A percentile compares a stretch with the other conserved stretches of the same genome.
Evolutionary conservation across 1,140 invertebrate species (phyloP).

Genomic region (Orussus abietinus): DNA sequence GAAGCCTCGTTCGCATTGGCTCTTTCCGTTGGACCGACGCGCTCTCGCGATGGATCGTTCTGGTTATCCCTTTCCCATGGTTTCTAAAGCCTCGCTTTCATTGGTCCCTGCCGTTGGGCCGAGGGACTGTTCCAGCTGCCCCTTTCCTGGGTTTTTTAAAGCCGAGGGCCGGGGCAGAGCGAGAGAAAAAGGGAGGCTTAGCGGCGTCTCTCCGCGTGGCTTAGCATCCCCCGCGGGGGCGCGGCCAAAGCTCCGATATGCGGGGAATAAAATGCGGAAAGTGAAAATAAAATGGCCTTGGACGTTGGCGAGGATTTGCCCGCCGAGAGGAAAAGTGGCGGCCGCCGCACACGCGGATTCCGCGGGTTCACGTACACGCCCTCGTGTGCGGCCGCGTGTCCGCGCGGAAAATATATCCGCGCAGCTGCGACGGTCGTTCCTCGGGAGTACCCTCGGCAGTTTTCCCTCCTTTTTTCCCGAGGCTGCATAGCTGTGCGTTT

Average conservation of each 20-base stretch:
- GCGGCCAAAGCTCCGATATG: slow-evolving; percentile 29
- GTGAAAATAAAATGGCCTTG: slow-evolving; percentile 45
- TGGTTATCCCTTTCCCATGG: no score
- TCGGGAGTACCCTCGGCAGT: no score
- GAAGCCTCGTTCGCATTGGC: no score
- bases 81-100: no score
- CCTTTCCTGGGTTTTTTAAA: no score
- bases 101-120: no score
- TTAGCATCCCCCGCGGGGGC: slow-evolving; percentile 22
- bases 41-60: no score
- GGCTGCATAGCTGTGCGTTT: no score
- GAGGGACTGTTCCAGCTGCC: no score
- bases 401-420: slow-evolving; percentile 26
- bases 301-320: slow-evolving; percentile 30
- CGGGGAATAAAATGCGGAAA: slow-evolving; percentile 42
- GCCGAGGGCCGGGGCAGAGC: slow-evolving; percentile 3
- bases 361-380: slow-evolving; percentile 10
- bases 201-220: slow-evolving; percentile 34
- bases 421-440: slow-evolving; percentile 30
- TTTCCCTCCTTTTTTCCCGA: no score
- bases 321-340: slow-evolving; percentile 21
- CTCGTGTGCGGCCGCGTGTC: slow-evolving; percentile 11
- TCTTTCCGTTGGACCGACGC: no score
- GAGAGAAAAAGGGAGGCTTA: slow-evolving; percentile 21
- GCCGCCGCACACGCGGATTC: no score